phyloP scores from a whole-genome alignment of 2,113 vertebrate genomes.

The Pundamilia nyererei region DNA sequence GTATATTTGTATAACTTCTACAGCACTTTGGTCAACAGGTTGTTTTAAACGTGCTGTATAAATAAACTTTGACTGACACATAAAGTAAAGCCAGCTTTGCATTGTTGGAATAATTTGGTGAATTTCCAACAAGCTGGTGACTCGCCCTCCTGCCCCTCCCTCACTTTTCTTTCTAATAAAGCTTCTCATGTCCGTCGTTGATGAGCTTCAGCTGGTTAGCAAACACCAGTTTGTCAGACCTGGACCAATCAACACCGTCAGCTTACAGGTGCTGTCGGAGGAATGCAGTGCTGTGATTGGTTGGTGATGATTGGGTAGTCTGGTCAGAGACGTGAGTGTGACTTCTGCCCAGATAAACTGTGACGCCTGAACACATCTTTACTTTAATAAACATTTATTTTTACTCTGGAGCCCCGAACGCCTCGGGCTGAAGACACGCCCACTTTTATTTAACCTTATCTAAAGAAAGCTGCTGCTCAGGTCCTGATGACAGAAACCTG shows the following conservation, averaged over 20 bases:
- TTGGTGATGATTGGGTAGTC: fast-evolving
- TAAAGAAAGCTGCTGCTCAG: fast-evolving
- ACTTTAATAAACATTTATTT: neutral
- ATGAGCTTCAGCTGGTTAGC: neutral
- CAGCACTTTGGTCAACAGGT: neutral
- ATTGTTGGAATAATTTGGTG: neutral
- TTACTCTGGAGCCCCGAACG: fast-evolving
- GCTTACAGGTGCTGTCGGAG: neutral
- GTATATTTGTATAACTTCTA: neutral
- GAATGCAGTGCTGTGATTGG: neutral
- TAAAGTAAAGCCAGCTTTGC: neutral
- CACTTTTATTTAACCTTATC: neutral
- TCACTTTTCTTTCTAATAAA: neutral
- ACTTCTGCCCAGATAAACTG: neutral
- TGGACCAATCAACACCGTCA: neutral
- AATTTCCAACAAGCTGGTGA: neutral
- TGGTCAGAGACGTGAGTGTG: neutral
- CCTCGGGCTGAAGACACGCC: fast-evolving
- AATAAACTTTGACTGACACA: neutral
- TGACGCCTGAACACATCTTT: fast-evolving
- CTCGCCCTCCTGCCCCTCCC: neutral
- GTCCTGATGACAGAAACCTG: neutral
- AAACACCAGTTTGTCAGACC: neutral
- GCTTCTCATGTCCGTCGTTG: neutral
- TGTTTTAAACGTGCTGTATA: neutral